phyloP scores from a whole-genome alignment of 2,888 invertebrate species.

The Dicranocentrus wangi region DNA sequence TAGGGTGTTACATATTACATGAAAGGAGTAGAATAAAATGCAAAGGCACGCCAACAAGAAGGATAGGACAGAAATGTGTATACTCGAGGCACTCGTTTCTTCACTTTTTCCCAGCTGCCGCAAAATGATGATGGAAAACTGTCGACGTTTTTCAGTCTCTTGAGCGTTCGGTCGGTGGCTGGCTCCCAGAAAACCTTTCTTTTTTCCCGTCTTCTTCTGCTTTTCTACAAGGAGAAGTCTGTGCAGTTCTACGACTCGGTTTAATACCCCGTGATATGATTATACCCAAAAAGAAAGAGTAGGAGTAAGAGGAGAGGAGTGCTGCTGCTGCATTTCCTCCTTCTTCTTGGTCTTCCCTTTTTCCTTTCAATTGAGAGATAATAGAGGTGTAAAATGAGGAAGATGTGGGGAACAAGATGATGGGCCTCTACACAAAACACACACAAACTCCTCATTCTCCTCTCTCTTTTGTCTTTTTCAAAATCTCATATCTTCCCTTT shows the following conservation, averaged over 20 bases:
- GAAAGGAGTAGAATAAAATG: constrained; percentile 32
- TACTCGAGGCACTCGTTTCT: no score
- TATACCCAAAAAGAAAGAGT: background rate
- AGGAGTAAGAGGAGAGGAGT: no score
- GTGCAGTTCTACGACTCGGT: constrained; percentile 21
- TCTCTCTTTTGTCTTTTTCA: constrained; percentile 8
- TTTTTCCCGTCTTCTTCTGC: no score
- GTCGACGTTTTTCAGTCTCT: constrained; percentile 15
- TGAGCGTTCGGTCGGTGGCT: no score
- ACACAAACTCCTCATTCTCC: background rate
- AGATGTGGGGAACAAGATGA: background rate
- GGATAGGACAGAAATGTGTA: no score
- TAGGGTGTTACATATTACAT: constrained; percentile 31
- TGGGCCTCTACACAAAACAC: no score
- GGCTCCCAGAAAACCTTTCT: background rate
- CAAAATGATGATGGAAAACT: constrained; percentile 51
- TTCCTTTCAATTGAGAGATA: constrained; percentile 10
- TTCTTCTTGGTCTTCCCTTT: no score
- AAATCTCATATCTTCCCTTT: constrained; percentile 1
- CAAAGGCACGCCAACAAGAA: constrained; percentile 4
- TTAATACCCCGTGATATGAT: constrained; percentile 12
- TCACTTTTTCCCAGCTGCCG: constrained; percentile 37
- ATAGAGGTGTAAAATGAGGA: constrained; percentile 21
- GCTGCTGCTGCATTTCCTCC: no score
- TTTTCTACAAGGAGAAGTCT: constrained; percentile 34